phyloP scores from a whole-genome alignment of 30 jellyfish, hydroid and myxozoan species.

The Hydra vulgaris region DNA sequence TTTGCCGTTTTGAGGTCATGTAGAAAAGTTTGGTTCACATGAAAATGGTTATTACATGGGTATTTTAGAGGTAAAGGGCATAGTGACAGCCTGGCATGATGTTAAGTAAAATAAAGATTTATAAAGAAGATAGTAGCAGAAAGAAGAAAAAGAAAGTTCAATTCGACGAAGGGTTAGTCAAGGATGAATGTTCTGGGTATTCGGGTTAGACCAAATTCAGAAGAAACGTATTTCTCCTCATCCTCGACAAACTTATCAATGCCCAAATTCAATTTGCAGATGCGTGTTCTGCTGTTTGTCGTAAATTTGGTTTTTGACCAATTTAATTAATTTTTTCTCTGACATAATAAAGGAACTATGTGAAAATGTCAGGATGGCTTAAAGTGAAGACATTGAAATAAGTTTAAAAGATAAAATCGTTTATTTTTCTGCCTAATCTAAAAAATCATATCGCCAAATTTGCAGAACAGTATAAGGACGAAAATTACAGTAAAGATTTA shows the following conservation, averaged over 20 bases:
- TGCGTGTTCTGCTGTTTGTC: background rate
- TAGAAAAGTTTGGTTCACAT: background rate
- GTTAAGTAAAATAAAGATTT: background rate
- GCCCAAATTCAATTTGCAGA: background rate
- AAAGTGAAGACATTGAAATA: background rate
- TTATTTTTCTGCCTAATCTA: background rate
- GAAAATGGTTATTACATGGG: background rate
- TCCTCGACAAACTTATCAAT: background rate
- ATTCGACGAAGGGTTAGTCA: background rate
- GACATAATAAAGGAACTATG: background rate
- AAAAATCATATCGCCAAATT: background rate
- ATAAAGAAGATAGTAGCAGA: background rate
- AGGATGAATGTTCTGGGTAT: background rate
- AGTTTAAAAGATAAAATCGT: background rate
- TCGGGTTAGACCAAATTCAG: background rate
- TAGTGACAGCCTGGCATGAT: background rate
- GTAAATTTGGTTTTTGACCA: background rate
- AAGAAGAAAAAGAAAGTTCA: background rate
- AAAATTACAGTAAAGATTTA: too few relatives aligned
- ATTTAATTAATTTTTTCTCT: background rate
- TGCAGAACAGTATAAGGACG: background rate
- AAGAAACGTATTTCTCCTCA: background rate
- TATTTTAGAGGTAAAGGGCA: background rate
- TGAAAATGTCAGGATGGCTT: background rate
- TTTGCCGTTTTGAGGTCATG: background rate